Evolutionary conservation across 2,797 vertebrate species (phyloP).

Genomic region (Benthosema pterotum): DNA sequence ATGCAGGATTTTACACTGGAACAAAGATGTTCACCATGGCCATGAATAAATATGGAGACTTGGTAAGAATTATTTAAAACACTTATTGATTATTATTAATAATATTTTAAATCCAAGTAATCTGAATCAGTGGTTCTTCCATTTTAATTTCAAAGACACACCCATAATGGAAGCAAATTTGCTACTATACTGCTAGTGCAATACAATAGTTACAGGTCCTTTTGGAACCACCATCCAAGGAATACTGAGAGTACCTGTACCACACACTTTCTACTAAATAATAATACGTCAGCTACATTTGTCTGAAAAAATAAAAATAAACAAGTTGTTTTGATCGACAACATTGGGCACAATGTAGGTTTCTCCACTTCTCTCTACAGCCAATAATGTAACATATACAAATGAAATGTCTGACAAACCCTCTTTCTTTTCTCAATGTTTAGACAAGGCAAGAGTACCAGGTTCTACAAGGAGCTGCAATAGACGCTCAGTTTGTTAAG

Average conservation of each 20-base stretch:
- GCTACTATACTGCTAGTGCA: no score
- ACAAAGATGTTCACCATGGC: constrained; percentile 71
- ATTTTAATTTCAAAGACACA: no score
- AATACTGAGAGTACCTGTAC: no score
- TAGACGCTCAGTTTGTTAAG: constrained; percentile 57
- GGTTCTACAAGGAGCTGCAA: constrained; percentile 71
- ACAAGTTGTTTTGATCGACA: background rate
- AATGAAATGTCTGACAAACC: background rate
- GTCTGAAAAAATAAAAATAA: background rate
- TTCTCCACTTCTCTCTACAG: background rate
- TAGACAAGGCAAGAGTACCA: constrained; percentile 74
- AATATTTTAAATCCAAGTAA: background rate
- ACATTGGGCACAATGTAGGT: background rate
- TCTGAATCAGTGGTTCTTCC: background rate
- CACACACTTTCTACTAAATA: no score
- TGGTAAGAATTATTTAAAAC: constrained; percentile 59
- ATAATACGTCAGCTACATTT: background rate
- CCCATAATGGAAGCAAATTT: background rate
- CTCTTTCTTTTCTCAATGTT: constrained; percentile 1
- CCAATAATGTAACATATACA: background rate
- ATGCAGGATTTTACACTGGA: constrained; percentile 66
- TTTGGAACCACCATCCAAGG: no score
- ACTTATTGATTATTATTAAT: background rate
- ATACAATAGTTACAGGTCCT: no score
- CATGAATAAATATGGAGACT: constrained; percentile 84